Evolutionary conservation across 2,113 vertebrate genomes (phyloP), one percentile per base, ranked within the genome.

Genomic region (Syngnathus scovelli): DNA sequence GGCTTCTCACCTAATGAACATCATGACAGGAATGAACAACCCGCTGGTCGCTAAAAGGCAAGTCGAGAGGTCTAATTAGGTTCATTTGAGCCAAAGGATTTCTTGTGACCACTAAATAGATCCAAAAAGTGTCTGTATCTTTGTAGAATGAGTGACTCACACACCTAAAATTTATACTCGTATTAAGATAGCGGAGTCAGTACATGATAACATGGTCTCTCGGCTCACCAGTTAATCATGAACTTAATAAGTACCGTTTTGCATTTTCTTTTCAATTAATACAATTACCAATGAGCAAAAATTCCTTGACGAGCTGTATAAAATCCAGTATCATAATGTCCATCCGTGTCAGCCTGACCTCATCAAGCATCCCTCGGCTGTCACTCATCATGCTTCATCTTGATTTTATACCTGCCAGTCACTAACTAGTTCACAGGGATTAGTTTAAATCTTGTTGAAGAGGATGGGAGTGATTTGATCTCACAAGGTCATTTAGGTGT

Each of bases 381-480:
- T 66, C 18, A 39, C 61, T 66, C 70, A 65, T 16, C 21, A 48
- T 19, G 67, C 74, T 76, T 69, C 60, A 67, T 76, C 77, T 72
- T 68, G 49, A 76, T 81, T 67, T 73, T 59, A 54, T 51, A 23
- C 54, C 74, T 68, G 69, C 61, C 72, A 76, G 56, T 69, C 46
- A 39, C 49, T 82, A 81, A 85, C 86, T 64, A 75, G 72, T 77
- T 85, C 77, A 83, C 63, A 27, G 1, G 4, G 69, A 51, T n/a
- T n/a, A n/a, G n/a, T n/a, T n/a, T n/a, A n/a, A n/a, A n/a, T n/a
- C n/a, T 76, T 48, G 56, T 62, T 58, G 23, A 58, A 64, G 49
- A 65, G 64, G 56, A 13, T 13, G 13, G 10, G 8, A 74, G 68
- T 1, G 15, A 77, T 76, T 76, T 67, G 74, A 75, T 59, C 74